A percentile compares a stretch with the other conserved stretches of the same genome.
Conservation (phyloP, 2,113 vertebrate species). For the Actinemys pallida region DNA sequence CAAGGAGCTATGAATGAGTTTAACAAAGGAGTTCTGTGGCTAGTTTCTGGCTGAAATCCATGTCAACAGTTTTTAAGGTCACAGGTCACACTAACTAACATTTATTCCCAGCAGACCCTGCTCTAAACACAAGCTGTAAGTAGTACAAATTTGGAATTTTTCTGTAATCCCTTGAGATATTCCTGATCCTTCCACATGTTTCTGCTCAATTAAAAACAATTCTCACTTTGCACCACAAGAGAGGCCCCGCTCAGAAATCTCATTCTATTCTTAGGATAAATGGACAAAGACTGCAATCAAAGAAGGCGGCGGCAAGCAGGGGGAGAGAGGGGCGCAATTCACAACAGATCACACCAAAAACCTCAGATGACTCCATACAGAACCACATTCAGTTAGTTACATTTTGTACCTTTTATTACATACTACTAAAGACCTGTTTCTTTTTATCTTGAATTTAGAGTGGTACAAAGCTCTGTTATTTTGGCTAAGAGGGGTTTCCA, state of each 20-base stretch:
- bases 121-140: conserved; percentile 96
- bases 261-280: conserved; percentile 80
- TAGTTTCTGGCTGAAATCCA: conserved; percentile 97
- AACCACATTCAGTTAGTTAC: conserved; percentile 79
- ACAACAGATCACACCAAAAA: conserved; percentile 80
- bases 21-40: conserved; percentile 99
- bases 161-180: conserved; percentile 98
- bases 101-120: conserved; percentile 99
- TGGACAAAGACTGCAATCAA: conserved; percentile 82
- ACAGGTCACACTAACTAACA: conserved; percentile 99
- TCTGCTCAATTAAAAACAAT: conserved; percentile 99
- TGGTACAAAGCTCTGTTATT: conserved; percentile 67
- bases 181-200: conserved; percentile 99
- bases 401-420: conserved; percentile 72
- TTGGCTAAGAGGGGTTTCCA: conserved; percentile 63
- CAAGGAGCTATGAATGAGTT: conserved; percentile 98
- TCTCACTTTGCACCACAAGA: conserved; percentile 85
- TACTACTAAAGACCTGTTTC: conserved; percentile 65
- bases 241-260: conserved; percentile 80
- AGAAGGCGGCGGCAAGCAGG: conserved; percentile 54
- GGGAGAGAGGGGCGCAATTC: conserved; percentile 76
- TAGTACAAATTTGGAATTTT: conserved; percentile 93
- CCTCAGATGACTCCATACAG: conserved; percentile 80
- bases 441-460: conserved; percentile 63
- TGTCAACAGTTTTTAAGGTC: conserved; percentile 98